Conservation (phyloP, 2,888 invertebrate species). For the Luffia ferchaultella region DNA sequence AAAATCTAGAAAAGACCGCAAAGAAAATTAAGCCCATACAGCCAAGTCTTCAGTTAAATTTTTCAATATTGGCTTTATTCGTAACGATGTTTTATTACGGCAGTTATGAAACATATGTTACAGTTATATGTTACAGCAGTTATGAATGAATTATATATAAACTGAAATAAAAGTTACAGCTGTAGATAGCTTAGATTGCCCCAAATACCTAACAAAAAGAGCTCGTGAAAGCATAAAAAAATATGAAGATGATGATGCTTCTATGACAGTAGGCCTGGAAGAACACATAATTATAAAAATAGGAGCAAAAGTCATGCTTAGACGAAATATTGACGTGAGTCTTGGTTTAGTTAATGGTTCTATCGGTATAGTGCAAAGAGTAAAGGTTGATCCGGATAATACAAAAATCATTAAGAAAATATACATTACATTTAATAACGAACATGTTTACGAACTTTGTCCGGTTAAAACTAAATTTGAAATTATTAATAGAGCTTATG, state of each 20-base stretch:
- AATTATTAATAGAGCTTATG: constrained; percentile 14
- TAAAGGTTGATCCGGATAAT: constrained; percentile 10
- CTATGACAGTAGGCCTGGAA: constrained; percentile 15
- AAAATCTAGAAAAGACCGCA: no score
- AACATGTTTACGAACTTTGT: no score
- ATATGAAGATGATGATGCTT: constrained; percentile 15
- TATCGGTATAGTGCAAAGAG: constrained; percentile 10
- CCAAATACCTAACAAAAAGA: constrained; percentile 11
- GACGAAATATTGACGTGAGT: constrained; percentile 10
- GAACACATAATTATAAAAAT: constrained; percentile 13
- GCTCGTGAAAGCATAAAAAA: constrained; percentile 14
- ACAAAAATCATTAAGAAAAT: constrained; percentile 10
- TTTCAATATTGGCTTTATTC: no score
- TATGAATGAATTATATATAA: no score
- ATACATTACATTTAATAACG: no score
- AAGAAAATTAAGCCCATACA: no score
- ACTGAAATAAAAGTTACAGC: constrained; percentile 10
- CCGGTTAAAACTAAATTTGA: constrained; percentile 17
- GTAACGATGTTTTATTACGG: no score
- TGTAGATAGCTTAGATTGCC: constrained; percentile 11
- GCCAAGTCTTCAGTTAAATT: no score
- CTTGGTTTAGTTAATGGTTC: constrained; percentile 11
- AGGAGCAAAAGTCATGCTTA: constrained; percentile 15
- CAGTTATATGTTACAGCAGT: no score
- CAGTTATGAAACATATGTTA: no score